Conservation (phyloP, 64 coral and sea anemone genomes). For the Stichodactyla helianthus region DNA sequence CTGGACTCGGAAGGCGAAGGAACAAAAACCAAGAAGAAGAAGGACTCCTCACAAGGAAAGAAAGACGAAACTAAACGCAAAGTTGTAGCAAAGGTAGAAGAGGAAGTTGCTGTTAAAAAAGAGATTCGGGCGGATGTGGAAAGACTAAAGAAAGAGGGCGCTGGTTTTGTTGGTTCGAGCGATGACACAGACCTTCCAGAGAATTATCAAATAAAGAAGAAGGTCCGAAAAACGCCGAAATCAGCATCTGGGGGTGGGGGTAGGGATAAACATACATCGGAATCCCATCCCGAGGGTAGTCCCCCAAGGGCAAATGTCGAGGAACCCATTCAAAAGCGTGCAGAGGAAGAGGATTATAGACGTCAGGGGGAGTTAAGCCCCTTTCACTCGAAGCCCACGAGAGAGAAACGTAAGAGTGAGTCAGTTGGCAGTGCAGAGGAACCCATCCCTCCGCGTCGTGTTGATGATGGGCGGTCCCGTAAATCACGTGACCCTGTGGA, state of each 20-base stretch:
- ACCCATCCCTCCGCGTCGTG: background rate
- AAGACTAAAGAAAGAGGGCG: background rate
- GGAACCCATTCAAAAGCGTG: background rate
- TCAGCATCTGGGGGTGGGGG: background rate
- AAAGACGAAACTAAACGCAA: slow-evolving; percentile 49
- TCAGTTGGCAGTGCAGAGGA: background rate
- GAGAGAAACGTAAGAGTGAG: slow-evolving; percentile 13
- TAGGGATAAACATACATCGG: background rate
- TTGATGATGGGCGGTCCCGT: slow-evolving; percentile 6
- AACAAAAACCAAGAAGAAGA: slow-evolving; percentile 40
- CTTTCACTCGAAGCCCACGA: background rate
- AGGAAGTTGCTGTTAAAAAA: background rate
- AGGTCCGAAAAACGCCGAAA: background rate
- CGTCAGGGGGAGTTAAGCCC: slow-evolving; percentile 10
- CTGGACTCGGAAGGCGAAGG: slow-evolving; percentile 22
- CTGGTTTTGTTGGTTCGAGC: background rate
- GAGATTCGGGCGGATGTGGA: background rate
- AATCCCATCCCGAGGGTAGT: background rate
- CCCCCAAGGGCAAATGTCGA: background rate
- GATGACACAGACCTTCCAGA: background rate
- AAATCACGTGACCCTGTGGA: slow-evolving; percentile 13
- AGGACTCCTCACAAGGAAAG: slow-evolving; percentile 21
- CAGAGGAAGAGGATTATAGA: background rate
- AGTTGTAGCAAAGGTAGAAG: background rate
- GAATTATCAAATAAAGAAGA: background rate